These are phyloP conservation scores for Oriolus oriolus DNA, from an alignment of 2,113 vertebrate species.

Conservation along the genomic window DNA sequence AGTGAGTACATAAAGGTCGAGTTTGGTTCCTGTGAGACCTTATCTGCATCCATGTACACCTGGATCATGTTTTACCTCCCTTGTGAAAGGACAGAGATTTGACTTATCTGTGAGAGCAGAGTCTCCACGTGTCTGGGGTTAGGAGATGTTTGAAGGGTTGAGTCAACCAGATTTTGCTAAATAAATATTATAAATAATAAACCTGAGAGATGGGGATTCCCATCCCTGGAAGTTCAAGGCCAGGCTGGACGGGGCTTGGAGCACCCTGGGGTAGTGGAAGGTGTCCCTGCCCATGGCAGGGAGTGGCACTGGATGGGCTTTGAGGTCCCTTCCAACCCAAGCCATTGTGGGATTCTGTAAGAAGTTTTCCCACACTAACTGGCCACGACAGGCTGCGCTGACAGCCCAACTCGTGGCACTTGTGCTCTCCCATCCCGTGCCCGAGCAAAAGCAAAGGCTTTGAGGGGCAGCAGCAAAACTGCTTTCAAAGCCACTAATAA, in stretches of 20 bases:
- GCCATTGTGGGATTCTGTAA: not conserved
- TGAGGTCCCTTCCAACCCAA: not conserved
- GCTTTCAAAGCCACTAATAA: not conserved
- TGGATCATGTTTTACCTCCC: not conserved
- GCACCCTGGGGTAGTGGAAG: not conserved
- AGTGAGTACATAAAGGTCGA: not conserved
- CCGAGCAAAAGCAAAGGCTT: accelerated
- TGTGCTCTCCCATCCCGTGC: not conserved
- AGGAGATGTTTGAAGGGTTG: not conserved
- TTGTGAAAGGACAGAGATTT: not conserved
- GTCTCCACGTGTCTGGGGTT: accelerated
- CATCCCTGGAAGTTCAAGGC: not conserved
- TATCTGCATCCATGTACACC: not conserved
- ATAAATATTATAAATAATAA: not conserved
- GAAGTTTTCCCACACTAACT: accelerated
- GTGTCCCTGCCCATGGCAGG: not conserved
- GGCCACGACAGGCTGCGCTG: accelerated
- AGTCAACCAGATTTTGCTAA: not conserved
- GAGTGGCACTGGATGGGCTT: not conserved
- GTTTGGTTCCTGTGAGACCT: not conserved
- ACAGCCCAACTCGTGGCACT: not conserved
- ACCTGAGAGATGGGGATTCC: not conserved
- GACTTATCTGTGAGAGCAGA: not conserved
- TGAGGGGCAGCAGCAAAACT: not conserved
- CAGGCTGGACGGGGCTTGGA: not conserved